These are phyloP conservation scores for Itoplectis maculator DNA, from an alignment of 2,888 invertebrate species.

Conservation along the genomic window DNA sequence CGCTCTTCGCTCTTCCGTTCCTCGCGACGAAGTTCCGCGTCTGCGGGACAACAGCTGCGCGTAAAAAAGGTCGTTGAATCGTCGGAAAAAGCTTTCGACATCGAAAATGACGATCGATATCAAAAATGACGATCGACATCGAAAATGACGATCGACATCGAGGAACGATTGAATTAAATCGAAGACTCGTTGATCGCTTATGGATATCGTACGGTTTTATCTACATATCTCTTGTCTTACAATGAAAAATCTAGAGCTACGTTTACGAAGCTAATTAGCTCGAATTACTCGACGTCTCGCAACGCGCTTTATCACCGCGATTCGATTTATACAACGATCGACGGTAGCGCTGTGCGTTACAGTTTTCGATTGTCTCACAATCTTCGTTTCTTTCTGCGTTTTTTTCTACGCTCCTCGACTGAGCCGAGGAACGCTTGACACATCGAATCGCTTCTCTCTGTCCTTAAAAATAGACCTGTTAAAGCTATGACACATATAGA, in stretches of 20 bases:
- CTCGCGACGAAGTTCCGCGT: constrained; percentile 36
- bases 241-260: constrained; percentile 70
- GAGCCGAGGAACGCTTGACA: not conserved
- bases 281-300: constrained; percentile 40
- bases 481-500: constrained; percentile 6
- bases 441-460: constrained; percentile 2
- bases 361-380: not conserved
- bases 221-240: constrained; percentile 63
- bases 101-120: too few species aligned
- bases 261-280: constrained; percentile 55
- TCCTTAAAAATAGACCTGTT: constrained; percentile 26
- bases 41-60: constrained; percentile 47
- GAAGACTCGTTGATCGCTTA: constrained; percentile 31
- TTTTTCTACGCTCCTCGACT: not conserved
- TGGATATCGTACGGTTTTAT: constrained; percentile 51
- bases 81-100: constrained; percentile 20
- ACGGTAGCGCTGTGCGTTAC: constrained; percentile 8
- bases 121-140: too few species aligned
- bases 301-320: constrained; percentile 18
- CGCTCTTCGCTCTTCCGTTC: constrained; percentile 49
- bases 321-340: constrained; percentile 3
- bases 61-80: constrained; percentile 37
- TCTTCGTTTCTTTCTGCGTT: constrained; percentile 1
- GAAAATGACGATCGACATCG: too few species aligned
- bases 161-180: too few species aligned